These are phyloP conservation scores for Hypotaenidia okinawae DNA, from an alignment of 2,797 vertebrate genomes.

Conservation along the genomic window DNA sequence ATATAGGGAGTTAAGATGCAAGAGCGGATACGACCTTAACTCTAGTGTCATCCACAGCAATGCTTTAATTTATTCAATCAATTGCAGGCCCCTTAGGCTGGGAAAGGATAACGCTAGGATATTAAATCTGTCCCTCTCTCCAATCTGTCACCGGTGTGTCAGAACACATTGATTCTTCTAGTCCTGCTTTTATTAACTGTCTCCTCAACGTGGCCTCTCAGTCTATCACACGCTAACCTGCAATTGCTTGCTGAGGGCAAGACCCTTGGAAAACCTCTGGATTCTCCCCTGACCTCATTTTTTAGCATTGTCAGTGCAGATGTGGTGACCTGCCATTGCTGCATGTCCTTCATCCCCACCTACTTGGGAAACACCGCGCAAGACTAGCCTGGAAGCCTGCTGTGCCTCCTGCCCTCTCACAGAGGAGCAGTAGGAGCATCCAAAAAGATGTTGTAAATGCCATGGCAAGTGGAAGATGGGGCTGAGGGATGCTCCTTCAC, in stretches of 20 bases:
- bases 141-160: constrained; percentile 77
- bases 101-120: constrained; percentile 72
- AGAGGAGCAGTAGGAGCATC: not conserved
- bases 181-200: constrained; percentile 73
- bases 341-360: not conserved
- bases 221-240: constrained; percentile 47
- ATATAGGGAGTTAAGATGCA: constrained; percentile 12
- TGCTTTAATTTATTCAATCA: constrained; percentile 78
- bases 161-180: constrained; percentile 67
- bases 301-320: not conserved
- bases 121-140: constrained; percentile 77
- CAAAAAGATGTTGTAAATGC: not conserved
- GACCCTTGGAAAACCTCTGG: constrained; percentile 18
- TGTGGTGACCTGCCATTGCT: not conserved
- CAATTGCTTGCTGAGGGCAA: not conserved
- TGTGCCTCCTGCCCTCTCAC: not conserved
- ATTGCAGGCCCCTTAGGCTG: constrained; percentile 71
- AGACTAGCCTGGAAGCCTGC: not conserved
- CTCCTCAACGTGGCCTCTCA: constrained; percentile 40
- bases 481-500: not conserved
- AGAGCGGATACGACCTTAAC: constrained; percentile 52
- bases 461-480: not conserved
- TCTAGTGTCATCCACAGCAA: constrained; percentile 9
- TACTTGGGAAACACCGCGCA: not conserved
- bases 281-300: constrained; percentile 9